Conservation (phyloP, 2,888 invertebrate genomes). For the Herminia tarsipennalis region DNA sequence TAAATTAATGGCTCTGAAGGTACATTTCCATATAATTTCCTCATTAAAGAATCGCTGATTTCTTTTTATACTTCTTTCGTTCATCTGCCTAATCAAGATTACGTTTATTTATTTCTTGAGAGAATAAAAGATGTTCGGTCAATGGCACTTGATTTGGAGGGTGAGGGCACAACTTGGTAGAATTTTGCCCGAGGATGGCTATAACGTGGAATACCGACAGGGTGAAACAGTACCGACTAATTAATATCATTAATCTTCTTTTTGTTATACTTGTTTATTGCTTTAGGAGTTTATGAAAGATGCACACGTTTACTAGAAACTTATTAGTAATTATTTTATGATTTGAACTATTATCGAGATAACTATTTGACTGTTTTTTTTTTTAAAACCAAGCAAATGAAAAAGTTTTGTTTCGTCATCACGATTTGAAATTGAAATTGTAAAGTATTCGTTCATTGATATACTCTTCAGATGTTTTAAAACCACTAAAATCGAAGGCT, state of each 20-base stretch:
- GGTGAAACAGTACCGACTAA: slow-evolving; percentile 44
- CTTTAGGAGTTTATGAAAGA: slow-evolving; percentile 1
- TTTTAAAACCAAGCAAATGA: too few species aligned
- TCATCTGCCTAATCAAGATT: slow-evolving; percentile 2
- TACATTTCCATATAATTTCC: slow-evolving; percentile 6
- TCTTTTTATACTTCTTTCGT: slow-evolving; percentile 2
- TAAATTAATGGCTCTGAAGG: too few species aligned
- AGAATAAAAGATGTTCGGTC: slow-evolving; percentile 20
- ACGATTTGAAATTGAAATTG: too few species aligned
- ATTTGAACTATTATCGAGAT: too few species aligned
- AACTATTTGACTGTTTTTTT: too few species aligned
- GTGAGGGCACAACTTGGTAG: slow-evolving; percentile 17
- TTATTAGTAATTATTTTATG: too few species aligned
- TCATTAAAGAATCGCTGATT: slow-evolving; percentile 3
- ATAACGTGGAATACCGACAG: slow-evolving; percentile 38
- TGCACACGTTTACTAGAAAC: too few species aligned
- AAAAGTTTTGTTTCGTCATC: too few species aligned
- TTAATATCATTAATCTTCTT: slow-evolving; percentile 53
- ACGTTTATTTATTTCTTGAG: slow-evolving; percentile 21
- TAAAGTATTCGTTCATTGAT: too few species aligned
- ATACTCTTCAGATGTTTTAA: too few species aligned
- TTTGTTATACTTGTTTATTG: slow-evolving; percentile 27
- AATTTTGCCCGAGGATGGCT: slow-evolving; percentile 22
- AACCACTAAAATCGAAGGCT: too few species aligned
- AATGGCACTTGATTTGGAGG: slow-evolving; percentile 33